Conservation (phyloP, 2,113 vertebrate genomes). For the Brachirus orientalis region DNA sequence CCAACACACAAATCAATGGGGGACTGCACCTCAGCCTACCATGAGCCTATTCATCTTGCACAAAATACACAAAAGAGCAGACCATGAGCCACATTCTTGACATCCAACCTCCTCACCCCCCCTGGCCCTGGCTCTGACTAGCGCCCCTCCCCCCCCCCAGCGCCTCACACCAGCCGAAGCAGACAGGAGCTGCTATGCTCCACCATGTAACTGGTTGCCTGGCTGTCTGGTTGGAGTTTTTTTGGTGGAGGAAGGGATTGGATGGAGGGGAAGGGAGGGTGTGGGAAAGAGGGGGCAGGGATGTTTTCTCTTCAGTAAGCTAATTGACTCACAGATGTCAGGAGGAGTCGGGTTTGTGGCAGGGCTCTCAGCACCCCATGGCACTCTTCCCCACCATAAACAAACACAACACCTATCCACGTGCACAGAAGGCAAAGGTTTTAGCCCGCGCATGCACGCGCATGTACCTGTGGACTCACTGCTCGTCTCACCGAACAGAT, state of each 20-base stretch:
- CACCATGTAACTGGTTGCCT: slow-evolving; percentile 51
- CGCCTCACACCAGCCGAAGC: slow-evolving; percentile 56
- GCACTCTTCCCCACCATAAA: slow-evolving; percentile 47
- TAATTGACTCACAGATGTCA: slow-evolving; percentile 84
- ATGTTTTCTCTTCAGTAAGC: slow-evolving; percentile 81
- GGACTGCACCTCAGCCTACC: slow-evolving; percentile 65
- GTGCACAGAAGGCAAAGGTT: not conserved
- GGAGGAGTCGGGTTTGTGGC: slow-evolving; percentile 67
- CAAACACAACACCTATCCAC: slow-evolving; percentile 48
- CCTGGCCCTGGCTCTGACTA: slow-evolving; percentile 55
- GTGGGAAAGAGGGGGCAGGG: slow-evolving; percentile 68
- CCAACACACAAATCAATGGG: slow-evolving; percentile 71
- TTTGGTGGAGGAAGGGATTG: slow-evolving; percentile 69
- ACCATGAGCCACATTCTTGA: slow-evolving; percentile 83
- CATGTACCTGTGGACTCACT: slow-evolving; percentile 38
- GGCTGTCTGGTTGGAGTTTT: slow-evolving; percentile 56
- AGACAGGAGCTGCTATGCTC: slow-evolving; percentile 71
- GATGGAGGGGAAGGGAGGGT: slow-evolving; percentile 36
- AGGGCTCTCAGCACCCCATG: slow-evolving; percentile 47
- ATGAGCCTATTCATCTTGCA: slow-evolving; percentile 74
- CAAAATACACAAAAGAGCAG: slow-evolving; percentile 82
- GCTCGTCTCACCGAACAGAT: slow-evolving; percentile 55
- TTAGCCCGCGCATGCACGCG: slow-evolving; percentile 6
- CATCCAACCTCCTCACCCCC: slow-evolving; percentile 80
- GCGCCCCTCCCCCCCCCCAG: slow-evolving; percentile 78